These are phyloP conservation scores for Saccostrea glomerata DNA, from an alignment of 1,140 invertebrate genomes.

Conservation along the genomic window DNA sequence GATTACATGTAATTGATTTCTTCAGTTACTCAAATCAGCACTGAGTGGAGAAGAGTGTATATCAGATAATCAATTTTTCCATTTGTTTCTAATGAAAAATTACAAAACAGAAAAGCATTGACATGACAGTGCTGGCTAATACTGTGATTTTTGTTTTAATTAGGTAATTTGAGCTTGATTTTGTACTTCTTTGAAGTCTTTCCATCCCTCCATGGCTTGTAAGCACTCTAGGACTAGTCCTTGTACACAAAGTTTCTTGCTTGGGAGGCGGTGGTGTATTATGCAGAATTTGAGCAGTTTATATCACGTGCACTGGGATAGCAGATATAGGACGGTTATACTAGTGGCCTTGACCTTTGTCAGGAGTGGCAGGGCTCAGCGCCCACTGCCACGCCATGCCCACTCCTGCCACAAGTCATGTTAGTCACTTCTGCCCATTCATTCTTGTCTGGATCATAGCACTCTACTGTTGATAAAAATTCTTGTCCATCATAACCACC, in stretches of 20 bases:
- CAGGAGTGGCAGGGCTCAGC: constrained; percentile 66
- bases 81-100: too few species aligned
- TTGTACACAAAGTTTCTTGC: neutral
- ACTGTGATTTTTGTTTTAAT: constrained; percentile 8
- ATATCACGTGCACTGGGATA: neutral
- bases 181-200: neutral
- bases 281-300: constrained; percentile 6
- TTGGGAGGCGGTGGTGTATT: neutral
- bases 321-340: constrained; percentile 18
- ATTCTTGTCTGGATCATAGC: constrained; percentile 89
- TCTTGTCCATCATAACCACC: constrained; percentile 91
- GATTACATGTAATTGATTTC: too few species aligned
- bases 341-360: constrained; percentile 30
- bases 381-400: constrained; percentile 92
- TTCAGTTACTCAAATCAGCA: too few species aligned
- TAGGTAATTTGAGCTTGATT: neutral
- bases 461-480: constrained; percentile 90
- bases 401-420: constrained; percentile 91
- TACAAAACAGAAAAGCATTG: neutral
- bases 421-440: constrained; percentile 87
- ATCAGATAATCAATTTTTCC: too few species aligned
- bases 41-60: too few species aligned
- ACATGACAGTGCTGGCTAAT: neutral
- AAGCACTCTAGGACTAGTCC: neutral
- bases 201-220: too few species aligned